phyloP scores from a whole-genome alignment of 2,888 invertebrate genomes.

The Coenonympha glycerion region DNA sequence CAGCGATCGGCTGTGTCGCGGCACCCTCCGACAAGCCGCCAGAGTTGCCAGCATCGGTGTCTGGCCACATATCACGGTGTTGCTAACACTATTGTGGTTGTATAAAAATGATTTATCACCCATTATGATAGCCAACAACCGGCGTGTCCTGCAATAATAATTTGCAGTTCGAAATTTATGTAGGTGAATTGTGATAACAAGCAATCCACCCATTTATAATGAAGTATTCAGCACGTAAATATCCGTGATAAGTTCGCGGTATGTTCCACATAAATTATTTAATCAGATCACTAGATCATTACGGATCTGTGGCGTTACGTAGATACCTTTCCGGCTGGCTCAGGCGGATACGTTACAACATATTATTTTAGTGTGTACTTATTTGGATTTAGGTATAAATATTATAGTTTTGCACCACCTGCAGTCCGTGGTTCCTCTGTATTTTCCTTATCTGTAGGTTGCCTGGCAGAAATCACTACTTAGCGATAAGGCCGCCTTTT shows the following conservation, averaged over 20 bases:
- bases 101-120: constrained; percentile 6
- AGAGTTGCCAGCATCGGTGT: too few relatives aligned
- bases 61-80: too few relatives aligned
- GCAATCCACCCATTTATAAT: constrained; percentile 20
- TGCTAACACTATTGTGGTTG: neutral
- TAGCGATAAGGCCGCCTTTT: too few relatives aligned
- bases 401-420: too few relatives aligned
- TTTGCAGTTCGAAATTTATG: constrained; percentile 11
- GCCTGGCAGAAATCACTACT: too few relatives aligned
- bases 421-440: too few relatives aligned
- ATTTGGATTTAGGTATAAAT: too few relatives aligned
- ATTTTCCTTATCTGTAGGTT: too few relatives aligned
- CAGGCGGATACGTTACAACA: constrained; percentile 35
- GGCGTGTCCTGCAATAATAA: constrained; percentile 5
- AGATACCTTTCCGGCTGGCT: constrained; percentile 39
- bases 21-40: too few relatives aligned
- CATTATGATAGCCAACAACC: constrained; percentile 4
- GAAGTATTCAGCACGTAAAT: constrained; percentile 34
- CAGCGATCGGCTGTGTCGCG: too few relatives aligned
- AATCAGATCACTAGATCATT: constrained; percentile 57
- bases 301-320: constrained; percentile 49
- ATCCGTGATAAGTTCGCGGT: constrained; percentile 64
- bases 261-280: constrained; percentile 64
- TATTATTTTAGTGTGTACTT: neutral
- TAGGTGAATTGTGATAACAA: constrained; percentile 18